Conservation (phyloP, 2,888 invertebrate genomes). For the Palloptera scutellata region DNA sequence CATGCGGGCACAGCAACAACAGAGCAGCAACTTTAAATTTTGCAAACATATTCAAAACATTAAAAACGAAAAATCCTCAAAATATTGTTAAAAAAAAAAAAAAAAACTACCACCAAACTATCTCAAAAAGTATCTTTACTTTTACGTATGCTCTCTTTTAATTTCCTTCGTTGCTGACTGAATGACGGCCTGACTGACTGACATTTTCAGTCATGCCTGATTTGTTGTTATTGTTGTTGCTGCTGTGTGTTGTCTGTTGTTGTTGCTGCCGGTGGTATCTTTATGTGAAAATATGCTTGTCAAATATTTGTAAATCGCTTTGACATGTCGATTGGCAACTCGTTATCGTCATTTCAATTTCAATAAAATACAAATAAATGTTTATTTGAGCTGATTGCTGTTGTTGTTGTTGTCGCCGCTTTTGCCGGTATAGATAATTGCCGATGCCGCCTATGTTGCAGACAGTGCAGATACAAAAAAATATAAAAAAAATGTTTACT, state of each 20-base stretch:
- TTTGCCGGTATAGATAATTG: too few relatives aligned
- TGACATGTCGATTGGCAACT: constrained; percentile 57
- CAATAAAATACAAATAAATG: constrained; percentile 2
- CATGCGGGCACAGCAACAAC: too few relatives aligned
- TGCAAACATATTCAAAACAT: too few relatives aligned
- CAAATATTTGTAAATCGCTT: constrained; percentile 59
- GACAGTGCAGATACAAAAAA: too few relatives aligned
- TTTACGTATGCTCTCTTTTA: neutral
- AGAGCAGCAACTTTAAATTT: too few relatives aligned
- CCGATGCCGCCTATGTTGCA: too few relatives aligned
- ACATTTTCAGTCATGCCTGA: too few relatives aligned
- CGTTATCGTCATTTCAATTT: constrained; percentile 47
- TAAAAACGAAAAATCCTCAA: neutral
- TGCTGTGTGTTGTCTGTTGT: constrained; percentile 23
- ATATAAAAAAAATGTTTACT: too few relatives aligned
- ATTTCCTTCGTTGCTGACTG: neutral
- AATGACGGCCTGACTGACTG: neutral
- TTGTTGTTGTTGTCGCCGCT: too few relatives aligned
- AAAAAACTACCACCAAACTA: neutral
- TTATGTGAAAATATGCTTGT: constrained; percentile 46
- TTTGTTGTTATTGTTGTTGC: constrained; percentile 12
- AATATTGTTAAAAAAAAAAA: neutral
- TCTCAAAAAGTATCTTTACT: neutral
- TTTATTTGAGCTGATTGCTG: too few relatives aligned
- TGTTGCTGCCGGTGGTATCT: constrained; percentile 25